These are phyloP conservation scores for Leptinotarsa rubiginosa DNA, from an alignment of 2,888 invertebrate genomes.

Conservation along the genomic window DNA sequence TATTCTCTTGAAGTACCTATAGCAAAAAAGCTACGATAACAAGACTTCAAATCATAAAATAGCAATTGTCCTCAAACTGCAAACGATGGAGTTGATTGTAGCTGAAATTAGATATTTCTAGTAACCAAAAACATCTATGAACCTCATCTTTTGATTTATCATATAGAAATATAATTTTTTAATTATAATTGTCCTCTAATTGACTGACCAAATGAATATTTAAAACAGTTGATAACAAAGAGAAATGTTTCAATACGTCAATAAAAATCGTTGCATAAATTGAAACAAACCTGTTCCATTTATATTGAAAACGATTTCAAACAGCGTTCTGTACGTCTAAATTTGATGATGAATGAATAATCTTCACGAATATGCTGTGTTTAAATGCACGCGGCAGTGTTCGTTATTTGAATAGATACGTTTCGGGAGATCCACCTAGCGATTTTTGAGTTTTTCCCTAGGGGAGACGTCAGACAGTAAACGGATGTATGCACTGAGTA, in stretches of 20 bases:
- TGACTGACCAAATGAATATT: background rate
- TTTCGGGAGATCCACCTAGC: conserved; percentile 50
- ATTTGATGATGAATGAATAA: conserved; percentile 38
- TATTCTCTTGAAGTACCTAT: too few species aligned
- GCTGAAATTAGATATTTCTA: too few species aligned
- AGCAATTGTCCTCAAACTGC: too few species aligned
- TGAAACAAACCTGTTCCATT: conserved; percentile 4
- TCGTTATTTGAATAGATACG: conserved; percentile 41
- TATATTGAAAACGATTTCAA: conserved; percentile 3
- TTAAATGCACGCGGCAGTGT: conserved; percentile 34
- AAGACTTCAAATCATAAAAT: too few species aligned
- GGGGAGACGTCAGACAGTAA: conserved; percentile 51
- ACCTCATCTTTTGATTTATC: too few species aligned
- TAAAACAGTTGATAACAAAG: background rate
- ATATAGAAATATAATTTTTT: too few species aligned
- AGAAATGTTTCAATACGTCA: background rate
- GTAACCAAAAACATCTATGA: too few species aligned
- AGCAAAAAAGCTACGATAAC: too few species aligned
- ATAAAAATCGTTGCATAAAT: background rate
- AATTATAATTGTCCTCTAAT: too few species aligned
- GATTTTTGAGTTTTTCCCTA: conserved; percentile 54
- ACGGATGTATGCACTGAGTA: conserved; percentile 57
- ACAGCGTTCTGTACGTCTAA: conserved; percentile 24
- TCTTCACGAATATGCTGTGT: conserved; percentile 36
- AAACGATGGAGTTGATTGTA: too few species aligned